These are phyloP conservation scores for Coenonympha glycerion DNA, from an alignment of 2,888 invertebrate genomes.

Conservation along the genomic window DNA sequence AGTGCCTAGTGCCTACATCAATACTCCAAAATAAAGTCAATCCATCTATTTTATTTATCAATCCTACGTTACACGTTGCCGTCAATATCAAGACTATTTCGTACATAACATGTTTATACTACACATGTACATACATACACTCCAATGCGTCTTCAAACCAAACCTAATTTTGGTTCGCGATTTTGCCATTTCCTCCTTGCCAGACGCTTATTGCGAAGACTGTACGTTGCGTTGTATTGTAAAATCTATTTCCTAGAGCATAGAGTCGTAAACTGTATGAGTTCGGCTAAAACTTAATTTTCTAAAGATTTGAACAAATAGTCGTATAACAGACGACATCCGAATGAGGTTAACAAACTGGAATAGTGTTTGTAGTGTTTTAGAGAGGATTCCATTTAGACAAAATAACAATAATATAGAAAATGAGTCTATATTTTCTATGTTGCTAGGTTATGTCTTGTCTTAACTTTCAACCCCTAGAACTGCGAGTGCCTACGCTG, in stretches of 20 bases:
- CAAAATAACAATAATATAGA: constrained; percentile 14
- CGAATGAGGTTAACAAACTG: constrained; percentile 32
- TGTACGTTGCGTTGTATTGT: neutral
- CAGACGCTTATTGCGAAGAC: constrained; percentile 25
- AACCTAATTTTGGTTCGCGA: constrained; percentile 35
- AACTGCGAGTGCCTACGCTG: no score
- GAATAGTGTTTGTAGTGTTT: constrained; percentile 27
- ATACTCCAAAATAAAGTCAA: no score
- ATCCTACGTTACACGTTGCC: no score
- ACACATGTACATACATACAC: constrained; percentile 11
- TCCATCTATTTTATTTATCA: no score
- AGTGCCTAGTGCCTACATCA: no score
- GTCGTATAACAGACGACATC: constrained; percentile 30
- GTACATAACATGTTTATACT: constrained; percentile 3
- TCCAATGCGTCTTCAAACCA: constrained; percentile 31
- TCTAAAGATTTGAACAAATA: constrained; percentile 32
- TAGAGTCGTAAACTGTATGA: constrained; percentile 19
- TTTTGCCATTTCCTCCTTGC: constrained; percentile 31
- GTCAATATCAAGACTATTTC: constrained; percentile 6
- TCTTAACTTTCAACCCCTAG: no score
- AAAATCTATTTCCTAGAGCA: neutral
- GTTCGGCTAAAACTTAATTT: constrained; percentile 19
- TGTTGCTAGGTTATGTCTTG: no score
- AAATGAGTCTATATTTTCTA: neutral
- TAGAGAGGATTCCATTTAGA: constrained; percentile 19